Evolutionary conservation across 2,113 vertebrate genomes (phyloP), one percentile per base, ranked within the genome.

Genomic region (Cyanocitta stelleri): DNA sequence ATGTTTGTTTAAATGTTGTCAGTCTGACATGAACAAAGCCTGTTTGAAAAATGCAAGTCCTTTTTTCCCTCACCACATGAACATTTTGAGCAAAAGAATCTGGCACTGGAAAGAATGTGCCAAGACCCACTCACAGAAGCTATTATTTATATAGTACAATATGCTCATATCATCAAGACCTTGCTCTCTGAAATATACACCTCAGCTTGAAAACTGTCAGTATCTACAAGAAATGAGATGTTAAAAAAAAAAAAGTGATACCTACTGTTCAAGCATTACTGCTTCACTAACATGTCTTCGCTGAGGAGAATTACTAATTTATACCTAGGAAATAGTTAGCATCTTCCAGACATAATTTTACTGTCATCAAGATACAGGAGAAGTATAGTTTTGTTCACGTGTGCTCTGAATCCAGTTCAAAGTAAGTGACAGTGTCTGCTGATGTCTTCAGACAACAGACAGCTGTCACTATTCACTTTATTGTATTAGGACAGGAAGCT

Each of bases 91-190:
- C 20, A 58, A 91, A 95, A 93, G 77, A 93, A 90, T 91, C 68
- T 95, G 81, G 90, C 74, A 71, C 39, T 33, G 35, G 61, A 89
- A 92, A 92, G 51, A 94, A 94, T 84, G 72, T 90, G 89, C 67
- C 85, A 89, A 96, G 69, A 82, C 30, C 55, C 37, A 32, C 39
- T 92, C 93, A 80, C 52, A 93, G 75, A 94, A 96, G 85, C 69
- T 95, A 95, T 95, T 95, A 96, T 96, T 96, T 94, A 93, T 93
- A 82, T 59, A 74, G 61, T 91, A 89, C 86, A 95, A 97, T 96
- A 89, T 91, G 89, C 37, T 95, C 67, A 80, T 95, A 97, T 93
- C 81, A 87, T 92, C 94, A 93, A 94, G 94, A 95, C 85, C 92
- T 85, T 83, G 94, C 87, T 92, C 94, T 83, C 91, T 95, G 95